Evolutionary conservation across 1,140 invertebrate species (phyloP), one percentile per base, ranked within the genome.

Genomic region (Gonatopus flavifemur): DNA sequence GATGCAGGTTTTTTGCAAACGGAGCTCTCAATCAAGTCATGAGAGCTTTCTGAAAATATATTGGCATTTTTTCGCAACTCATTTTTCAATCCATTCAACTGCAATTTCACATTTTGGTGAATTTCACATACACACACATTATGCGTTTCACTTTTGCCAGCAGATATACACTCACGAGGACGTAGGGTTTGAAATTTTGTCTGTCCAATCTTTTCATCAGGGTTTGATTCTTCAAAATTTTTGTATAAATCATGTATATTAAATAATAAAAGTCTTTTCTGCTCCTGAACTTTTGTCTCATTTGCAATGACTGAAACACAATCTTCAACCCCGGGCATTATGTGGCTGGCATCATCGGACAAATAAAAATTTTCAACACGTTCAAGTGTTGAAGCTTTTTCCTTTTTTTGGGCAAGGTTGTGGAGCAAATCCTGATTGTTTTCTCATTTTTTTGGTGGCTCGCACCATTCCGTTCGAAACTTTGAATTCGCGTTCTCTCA

Each of bases 281-380:
- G 43, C 12, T 37, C 31, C 10, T 24, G n/a, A 21, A 36, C 28
- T 20, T 30, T 18, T 28, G 33, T 37, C 15, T 25, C 36, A 45
- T 40, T 44, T 31, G 36, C 49, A n/a, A n/a, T n/a, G n/a, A n/a
- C n/a, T n/a, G n/a, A n/a, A n/a, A n/a, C n/a, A n/a, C n/a, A n/a
- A n/a, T n/a, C n/a, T n/a, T n/a, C n/a, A n/a, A 52, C 47, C 21
- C 50, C 43, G 1, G 50, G 44, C 44, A 41, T 40, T 38, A 46
- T 36, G 10, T 39, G 31, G 16, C 43, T 47, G 15, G 32, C 15
- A 2, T 47, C n/a, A 36, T 52, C 50, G 9, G 44, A 47, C 10
- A 25, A 32, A 40, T 38, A 53, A 42, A 53, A 53, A 18, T 25
- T 9, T 28, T 25, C 2, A 3, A 49, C 32, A 18, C 22, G 30